phyloP scores from a whole-genome alignment of 2,113 vertebrate genomes.

The Odontesthes bonariensis region DNA sequence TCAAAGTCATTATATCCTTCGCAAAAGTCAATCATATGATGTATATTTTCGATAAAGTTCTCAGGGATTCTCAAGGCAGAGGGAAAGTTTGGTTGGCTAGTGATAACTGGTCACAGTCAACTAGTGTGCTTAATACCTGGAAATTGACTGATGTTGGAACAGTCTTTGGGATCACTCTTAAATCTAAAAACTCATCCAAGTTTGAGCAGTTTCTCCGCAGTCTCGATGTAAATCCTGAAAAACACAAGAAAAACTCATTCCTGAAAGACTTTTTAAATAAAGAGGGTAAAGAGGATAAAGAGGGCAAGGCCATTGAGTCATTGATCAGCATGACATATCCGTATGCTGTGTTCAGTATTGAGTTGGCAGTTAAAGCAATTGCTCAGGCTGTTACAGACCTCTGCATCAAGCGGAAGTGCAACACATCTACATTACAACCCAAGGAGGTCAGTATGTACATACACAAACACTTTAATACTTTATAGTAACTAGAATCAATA shows the following conservation, averaged over 20 bases:
- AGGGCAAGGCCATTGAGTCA: background rate
- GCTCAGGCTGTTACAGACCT: constrained; percentile 77
- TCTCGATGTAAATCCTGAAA: constrained; percentile 54
- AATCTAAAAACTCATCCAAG: constrained; percentile 77
- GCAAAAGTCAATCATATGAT: constrained; percentile 82
- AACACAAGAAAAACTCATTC: constrained; percentile 77
- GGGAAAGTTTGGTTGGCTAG: constrained; percentile 86
- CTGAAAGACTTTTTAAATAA: constrained; percentile 67
- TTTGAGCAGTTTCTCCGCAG: constrained; percentile 81
- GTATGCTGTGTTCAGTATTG: constrained; percentile 76
- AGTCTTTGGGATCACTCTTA: constrained; percentile 85
- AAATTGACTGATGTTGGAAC: constrained; percentile 78
- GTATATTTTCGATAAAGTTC: constrained; percentile 80
- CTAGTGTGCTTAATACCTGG: constrained; percentile 72
- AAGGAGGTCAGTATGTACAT: constrained; percentile 20
- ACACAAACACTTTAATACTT: too few relatives aligned
- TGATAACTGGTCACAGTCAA: constrained; percentile 85
- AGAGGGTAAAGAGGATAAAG: constrained; percentile 11
- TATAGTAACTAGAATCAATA: background rate
- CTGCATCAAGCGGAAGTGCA: constrained; percentile 80
- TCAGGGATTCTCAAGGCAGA: constrained; percentile 77
- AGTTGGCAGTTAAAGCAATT: constrained; percentile 69
- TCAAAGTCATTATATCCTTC: constrained; percentile 86
- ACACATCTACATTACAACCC: constrained; percentile 69
- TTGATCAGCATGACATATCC: constrained; percentile 4